Evolutionary conservation across 2,797 vertebrate genomes (phyloP).

Genomic region (Vespertilio murinus): DNA sequence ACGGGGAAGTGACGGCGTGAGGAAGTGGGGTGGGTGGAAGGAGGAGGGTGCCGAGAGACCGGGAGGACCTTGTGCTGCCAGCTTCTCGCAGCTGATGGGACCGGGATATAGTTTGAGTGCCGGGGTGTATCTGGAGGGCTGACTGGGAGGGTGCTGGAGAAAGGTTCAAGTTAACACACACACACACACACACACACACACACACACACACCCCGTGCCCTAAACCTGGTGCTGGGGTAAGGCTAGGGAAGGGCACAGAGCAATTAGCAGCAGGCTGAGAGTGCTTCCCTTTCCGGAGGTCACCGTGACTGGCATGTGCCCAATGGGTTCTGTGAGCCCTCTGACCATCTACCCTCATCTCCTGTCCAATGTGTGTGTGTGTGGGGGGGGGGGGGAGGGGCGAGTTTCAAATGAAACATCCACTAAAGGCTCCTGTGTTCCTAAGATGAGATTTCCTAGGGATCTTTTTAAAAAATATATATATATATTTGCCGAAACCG

Average conservation of each 20-base stretch:
- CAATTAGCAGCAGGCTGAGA: not conserved
- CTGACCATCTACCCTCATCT: not conserved
- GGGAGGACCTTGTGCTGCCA: not conserved
- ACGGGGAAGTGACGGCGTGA: constrained; percentile 46
- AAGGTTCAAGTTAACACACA: constrained; percentile 55
- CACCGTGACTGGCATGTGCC: not conserved
- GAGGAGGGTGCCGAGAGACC: not conserved
- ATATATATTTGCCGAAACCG: too few species aligned
- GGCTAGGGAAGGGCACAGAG: not conserved
- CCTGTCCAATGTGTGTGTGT: not conserved
- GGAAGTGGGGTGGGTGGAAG: constrained; percentile 23
- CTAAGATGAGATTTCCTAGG: not conserved
- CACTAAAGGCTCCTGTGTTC: not conserved
- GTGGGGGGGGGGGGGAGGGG: not conserved
- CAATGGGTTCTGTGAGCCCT: not conserved
- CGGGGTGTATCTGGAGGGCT: not conserved
- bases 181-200: too few species aligned
- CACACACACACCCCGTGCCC: not conserved
- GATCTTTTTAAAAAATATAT: too few species aligned
- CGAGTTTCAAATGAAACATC: not conserved
- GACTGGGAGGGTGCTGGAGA: not conserved
- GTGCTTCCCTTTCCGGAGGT: not conserved
- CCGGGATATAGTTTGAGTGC: not conserved
- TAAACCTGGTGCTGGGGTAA: not conserved
- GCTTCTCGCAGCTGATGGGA: not conserved